Conservation (phyloP, 2,888 invertebrate species). For the Melipona beecheii region DNA sequence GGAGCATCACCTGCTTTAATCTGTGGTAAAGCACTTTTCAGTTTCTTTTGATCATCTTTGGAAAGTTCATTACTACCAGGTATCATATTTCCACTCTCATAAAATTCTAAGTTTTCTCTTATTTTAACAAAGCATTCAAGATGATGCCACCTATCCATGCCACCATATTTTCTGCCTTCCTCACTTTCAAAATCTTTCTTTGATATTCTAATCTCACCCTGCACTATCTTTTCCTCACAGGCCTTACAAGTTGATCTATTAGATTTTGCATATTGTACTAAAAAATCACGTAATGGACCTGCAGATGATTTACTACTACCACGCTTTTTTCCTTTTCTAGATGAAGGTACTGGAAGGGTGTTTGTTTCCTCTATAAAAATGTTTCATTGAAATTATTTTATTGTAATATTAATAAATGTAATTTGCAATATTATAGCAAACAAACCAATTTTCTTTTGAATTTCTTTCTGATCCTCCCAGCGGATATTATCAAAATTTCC, state of each 20-base stretch:
- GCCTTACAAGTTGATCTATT: conserved; percentile 91
- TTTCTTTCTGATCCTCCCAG: conserved; percentile 92
- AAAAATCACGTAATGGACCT: conserved; percentile 88
- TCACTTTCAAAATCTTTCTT: conserved; percentile 94
- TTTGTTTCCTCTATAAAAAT: conserved; percentile 58
- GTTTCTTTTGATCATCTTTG: conserved; percentile 89
- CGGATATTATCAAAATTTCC: conserved; percentile 91
- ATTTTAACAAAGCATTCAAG: conserved; percentile 94
- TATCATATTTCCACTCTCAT: conserved; percentile 89
- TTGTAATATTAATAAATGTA: not conserved
- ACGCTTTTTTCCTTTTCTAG: conserved; percentile 86
- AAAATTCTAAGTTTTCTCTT: conserved; percentile 90
- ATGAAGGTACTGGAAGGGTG: conserved; percentile 74
- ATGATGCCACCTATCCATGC: conserved; percentile 95
- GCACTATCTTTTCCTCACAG: conserved; percentile 93
- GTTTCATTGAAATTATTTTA: not conserved
- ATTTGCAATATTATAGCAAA: conserved; percentile 6
- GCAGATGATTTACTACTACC: conserved; percentile 76
- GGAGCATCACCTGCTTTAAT: conserved; percentile 86
- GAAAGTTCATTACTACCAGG: conserved; percentile 91
- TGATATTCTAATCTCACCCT: conserved; percentile 88
- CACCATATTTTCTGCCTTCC: conserved; percentile 92
- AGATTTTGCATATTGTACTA: conserved; percentile 94
- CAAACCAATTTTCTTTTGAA: conserved; percentile 89
- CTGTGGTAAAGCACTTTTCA: conserved; percentile 87